Evolutionary conservation across 2,888 invertebrate genomes (phyloP).

Genomic region (Acronicta psi): DNA sequence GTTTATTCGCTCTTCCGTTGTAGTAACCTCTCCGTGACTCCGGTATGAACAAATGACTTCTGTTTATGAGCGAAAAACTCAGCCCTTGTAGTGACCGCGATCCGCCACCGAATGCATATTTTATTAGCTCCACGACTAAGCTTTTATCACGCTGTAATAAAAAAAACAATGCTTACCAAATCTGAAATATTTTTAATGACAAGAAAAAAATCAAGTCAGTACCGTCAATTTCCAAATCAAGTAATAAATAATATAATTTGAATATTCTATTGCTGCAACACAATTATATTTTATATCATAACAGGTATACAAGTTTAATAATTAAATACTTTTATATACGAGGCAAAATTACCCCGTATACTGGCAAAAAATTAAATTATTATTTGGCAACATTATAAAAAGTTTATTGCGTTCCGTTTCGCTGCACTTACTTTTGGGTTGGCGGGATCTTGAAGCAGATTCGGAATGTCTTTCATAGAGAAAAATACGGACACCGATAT

Average conservation of each 20-base stretch:
- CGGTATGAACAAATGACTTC: slow-evolving; percentile 79
- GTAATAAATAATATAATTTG: no score
- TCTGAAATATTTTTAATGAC: no score
- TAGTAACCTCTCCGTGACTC: slow-evolving; percentile 65
- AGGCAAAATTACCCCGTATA: no score
- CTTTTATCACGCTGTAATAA: slow-evolving; percentile 74
- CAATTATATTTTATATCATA: no score
- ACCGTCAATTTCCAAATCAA: no score
- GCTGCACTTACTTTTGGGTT: slow-evolving; percentile 82
- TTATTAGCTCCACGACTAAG: slow-evolving; percentile 71
- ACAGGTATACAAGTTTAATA: no score
- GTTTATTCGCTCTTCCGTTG: slow-evolving; percentile 61
- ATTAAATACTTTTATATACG: no score
- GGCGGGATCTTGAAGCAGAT: slow-evolving; percentile 83
- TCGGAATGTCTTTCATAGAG: slow-evolving; percentile 87
- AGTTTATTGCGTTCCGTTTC: slow-evolving; percentile 33
- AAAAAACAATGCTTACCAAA: not conserved
- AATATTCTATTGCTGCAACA: no score
- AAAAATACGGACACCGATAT: slow-evolving; percentile 85
- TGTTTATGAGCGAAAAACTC: slow-evolving; percentile 79
- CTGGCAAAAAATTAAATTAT: no score
- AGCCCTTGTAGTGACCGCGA: slow-evolving; percentile 83
- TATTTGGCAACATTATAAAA: slow-evolving; percentile 26
- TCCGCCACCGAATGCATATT: slow-evolving; percentile 69
- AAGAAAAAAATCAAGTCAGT: no score